phyloP scores from a whole-genome alignment of 2,888 invertebrate genomes.

The Bombyx huttoni region DNA sequence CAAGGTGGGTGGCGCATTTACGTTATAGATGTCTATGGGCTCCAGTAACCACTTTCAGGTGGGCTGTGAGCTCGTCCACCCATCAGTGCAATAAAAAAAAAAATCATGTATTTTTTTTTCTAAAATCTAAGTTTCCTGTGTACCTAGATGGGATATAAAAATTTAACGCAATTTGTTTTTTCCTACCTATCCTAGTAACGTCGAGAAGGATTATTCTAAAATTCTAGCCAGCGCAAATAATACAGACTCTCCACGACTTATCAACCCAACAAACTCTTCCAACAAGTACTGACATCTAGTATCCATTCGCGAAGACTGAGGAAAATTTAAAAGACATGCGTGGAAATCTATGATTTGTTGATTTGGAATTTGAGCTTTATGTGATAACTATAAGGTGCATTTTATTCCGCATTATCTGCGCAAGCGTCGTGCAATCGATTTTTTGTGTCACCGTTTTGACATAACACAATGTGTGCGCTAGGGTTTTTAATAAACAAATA shows the following conservation, averaged over 20 bases:
- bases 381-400: not conserved
- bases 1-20: no score
- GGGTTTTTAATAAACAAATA: not conserved
- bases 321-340: constrained; percentile 37
- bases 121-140: no score
- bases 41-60: no score
- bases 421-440: constrained; percentile 59
- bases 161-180: no score
- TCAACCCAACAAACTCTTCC: not conserved
- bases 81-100: no score
- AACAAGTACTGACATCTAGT: constrained; percentile 30
- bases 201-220: no score
- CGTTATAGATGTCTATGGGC: no score
- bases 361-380: constrained; percentile 11
- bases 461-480: constrained; percentile 8
- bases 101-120: no score
- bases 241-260: not conserved
- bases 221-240: not conserved
- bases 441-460: constrained; percentile 35
- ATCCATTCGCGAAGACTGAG: constrained; percentile 4
- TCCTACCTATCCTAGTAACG: no score
- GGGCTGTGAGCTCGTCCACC: no score
- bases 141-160: no score
- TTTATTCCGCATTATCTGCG: constrained; percentile 21
- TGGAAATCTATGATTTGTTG: constrained; percentile 7